Evolutionary conservation across 2,113 vertebrate genomes (phyloP).

Genomic region (Apistogramma diplotaenia): DNA sequence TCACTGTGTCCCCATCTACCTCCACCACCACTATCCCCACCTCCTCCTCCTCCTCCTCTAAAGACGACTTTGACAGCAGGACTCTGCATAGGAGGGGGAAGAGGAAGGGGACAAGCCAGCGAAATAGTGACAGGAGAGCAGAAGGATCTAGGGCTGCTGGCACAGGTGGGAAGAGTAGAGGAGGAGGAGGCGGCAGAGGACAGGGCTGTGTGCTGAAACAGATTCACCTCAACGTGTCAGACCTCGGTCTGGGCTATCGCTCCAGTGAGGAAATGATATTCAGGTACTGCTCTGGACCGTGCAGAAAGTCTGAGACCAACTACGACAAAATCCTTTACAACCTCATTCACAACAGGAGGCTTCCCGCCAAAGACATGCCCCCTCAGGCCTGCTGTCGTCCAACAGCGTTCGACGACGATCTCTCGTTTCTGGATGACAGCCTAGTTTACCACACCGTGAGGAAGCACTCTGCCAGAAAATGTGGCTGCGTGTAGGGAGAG

Average conservation of each 20-base stretch:
- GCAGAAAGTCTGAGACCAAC: conserved; percentile 87
- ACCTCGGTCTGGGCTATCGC: conserved; percentile 90
- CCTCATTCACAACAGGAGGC: conserved; percentile 82
- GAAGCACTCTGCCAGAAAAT: conserved; percentile 94
- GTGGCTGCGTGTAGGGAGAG: conserved; percentile 84
- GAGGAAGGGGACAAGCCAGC: conserved; percentile 44
- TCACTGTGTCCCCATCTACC: conserved; percentile 25
- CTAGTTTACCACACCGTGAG: conserved; percentile 90
- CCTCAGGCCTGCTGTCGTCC: conserved; percentile 89
- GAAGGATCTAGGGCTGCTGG: conserved; percentile 46
- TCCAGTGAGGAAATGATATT: conserved; percentile 94
- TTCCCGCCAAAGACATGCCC: conserved; percentile 81
- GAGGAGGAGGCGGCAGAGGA: conserved; percentile 73
- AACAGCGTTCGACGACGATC: conserved; percentile 87
- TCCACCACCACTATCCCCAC: conserved; percentile 22
- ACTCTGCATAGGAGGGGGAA: conserved; percentile 36
- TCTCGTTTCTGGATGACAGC: conserved; percentile 93
- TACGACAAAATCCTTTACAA: conserved; percentile 94
- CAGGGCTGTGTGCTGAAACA: conserved; percentile 87
- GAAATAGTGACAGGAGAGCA: conserved; percentile 69
- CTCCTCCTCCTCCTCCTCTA: conserved; percentile 5
- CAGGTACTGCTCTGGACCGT: conserved; percentile 92
- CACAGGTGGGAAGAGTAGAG: conserved; percentile 51
- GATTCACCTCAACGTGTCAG: conserved; percentile 91
- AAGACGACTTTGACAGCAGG: conserved; percentile 61